Base-by-base conservation (phyloP, 1,140 invertebrate genomes). In the Calliphora vicina region DNA sequence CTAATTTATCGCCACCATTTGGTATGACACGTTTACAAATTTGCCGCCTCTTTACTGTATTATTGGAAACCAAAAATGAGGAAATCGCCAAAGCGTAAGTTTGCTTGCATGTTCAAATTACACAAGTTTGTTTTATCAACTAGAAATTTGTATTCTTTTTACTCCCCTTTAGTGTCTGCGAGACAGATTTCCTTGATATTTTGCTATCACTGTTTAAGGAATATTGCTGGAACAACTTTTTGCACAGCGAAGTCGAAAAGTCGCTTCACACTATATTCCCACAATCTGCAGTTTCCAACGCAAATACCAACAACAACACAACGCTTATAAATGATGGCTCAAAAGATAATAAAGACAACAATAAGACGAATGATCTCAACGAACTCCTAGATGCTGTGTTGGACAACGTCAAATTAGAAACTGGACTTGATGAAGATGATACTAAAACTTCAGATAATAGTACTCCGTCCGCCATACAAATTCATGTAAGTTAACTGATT, bases 221-320 rank as follows among this genome's bases (percentile, higher is more conserved):
- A 88, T 97, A 96, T 91, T 92, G 93, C 71, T 96, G 95, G 94
- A 97, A 97, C 91, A 97, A 97, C 91, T 97, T 97, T 89, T 91
- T 97, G 84, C 96, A 97, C 91, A 95, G 94, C 81, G 95, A 97
- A 93, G 94, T 96, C 82, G 95, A 96, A 90, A 94, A 94, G 89
- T 95, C 94, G 88, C 91, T 97, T 82, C 91, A 92, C 84, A 92
- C 93, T 90, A 94, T 95, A 83, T 92, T 97, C 82, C 83, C 85
- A 84, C 85, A 86, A n/a, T 17, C 27, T 35, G 15, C 83, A 86
- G 82, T 83, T 85, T 74, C 85, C 85, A 15, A 88, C 29, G 27
- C 27, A 17, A 78, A 88, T 72, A 88, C 87, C 35, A 87, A 87
- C 43, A 87, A 86, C 35, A 87, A 88, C 20, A 85, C 87, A 20